phyloP scores from a whole-genome alignment of 2,797 vertebrate genomes.

The Fistularia commersonii region DNA sequence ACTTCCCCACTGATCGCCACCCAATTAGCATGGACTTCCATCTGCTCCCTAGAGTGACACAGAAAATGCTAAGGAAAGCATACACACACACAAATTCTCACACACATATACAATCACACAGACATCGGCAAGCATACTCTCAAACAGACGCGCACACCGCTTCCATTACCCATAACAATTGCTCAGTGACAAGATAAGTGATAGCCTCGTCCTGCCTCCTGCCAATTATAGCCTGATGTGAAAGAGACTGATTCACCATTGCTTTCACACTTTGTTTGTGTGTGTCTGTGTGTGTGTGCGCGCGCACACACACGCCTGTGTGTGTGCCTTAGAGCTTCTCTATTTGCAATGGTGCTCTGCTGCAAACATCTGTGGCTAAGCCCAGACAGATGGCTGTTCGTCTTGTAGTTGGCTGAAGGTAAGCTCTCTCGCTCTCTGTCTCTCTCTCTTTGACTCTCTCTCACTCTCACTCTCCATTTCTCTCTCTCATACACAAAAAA shows the following conservation, averaged over 20 bases:
- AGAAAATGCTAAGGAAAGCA: constrained; percentile 7
- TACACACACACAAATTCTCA: constrained; percentile 16
- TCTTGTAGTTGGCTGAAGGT: constrained; percentile 50
- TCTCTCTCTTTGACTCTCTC: constrained; percentile 2
- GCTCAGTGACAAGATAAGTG: constrained; percentile 70
- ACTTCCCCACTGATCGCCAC: constrained; percentile 56
- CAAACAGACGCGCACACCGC: constrained; percentile 19
- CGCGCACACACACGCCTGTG: constrained; percentile 7
- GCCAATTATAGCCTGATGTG: constrained; percentile 69
- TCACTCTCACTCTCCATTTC: constrained; percentile 3
- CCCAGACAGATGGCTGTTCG: constrained; percentile 60
- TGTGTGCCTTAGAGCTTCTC: constrained; percentile 42
- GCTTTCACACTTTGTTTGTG: constrained; percentile 48
- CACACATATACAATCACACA: constrained; percentile 10
- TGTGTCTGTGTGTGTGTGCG: constrained; percentile 22
- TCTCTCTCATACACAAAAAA: constrained; percentile 10
- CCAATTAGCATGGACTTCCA: constrained; percentile 72
- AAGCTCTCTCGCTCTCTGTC: constrained; percentile 9
- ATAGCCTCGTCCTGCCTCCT: constrained; percentile 64
- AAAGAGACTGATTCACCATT: constrained; percentile 66
- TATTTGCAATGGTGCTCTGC: constrained; percentile 51
- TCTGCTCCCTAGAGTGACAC: constrained; percentile 59
- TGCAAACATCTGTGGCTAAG: constrained; percentile 61
- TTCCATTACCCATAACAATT: constrained; percentile 69
- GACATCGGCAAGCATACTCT: constrained; percentile 8